Conservation (phyloP, 2,797 vertebrate species). For the Microcaecilia unicolor region DNA sequence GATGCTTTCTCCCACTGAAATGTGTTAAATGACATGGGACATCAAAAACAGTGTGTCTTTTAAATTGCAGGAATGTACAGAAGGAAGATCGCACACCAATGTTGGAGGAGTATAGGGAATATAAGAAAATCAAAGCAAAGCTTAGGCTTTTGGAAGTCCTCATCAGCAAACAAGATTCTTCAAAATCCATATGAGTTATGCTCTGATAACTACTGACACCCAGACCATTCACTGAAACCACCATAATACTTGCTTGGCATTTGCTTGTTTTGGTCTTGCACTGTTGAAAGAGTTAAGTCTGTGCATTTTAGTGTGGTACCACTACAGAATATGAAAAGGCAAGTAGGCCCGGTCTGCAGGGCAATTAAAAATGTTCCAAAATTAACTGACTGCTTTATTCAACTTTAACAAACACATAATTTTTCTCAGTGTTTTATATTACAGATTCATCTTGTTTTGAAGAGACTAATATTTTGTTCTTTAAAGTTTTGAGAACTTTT, state of each 20-base stretch:
- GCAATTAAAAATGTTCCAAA: conserved; percentile 15
- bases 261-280: conserved; percentile 48
- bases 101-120: conserved; percentile 89
- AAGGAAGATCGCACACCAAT: conserved; percentile 89
- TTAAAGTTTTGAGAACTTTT: conserved; percentile 44
- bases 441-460: conserved; percentile 31
- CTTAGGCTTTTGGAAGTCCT: conserved; percentile 92
- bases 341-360: conserved; percentile 36
- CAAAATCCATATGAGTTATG: conserved; percentile 80
- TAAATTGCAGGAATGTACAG: conserved; percentile 72
- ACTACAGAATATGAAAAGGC: conserved; percentile 31
- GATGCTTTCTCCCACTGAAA: too few species aligned
- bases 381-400: conserved; percentile 37
- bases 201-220: conserved; percentile 35
- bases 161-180: conserved; percentile 96
- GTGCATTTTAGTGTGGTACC: conserved; percentile 53
- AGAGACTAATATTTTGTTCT: conserved; percentile 40
- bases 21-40: too few species aligned
- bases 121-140: conserved; percentile 95
- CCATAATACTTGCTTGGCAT: conserved; percentile 42
- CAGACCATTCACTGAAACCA: conserved; percentile 15
- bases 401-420: conserved; percentile 38
- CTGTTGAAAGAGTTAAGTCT: conserved; percentile 42
- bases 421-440: conserved; percentile 34
- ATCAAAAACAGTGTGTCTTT: too few species aligned